A percentile compares a stretch with the other conserved stretches of the same genome.
These are phyloP conservation scores for Microdon myrmicae DNA, from an alignment of 2,888 invertebrate genomes.

Conservation along the genomic window DNA sequence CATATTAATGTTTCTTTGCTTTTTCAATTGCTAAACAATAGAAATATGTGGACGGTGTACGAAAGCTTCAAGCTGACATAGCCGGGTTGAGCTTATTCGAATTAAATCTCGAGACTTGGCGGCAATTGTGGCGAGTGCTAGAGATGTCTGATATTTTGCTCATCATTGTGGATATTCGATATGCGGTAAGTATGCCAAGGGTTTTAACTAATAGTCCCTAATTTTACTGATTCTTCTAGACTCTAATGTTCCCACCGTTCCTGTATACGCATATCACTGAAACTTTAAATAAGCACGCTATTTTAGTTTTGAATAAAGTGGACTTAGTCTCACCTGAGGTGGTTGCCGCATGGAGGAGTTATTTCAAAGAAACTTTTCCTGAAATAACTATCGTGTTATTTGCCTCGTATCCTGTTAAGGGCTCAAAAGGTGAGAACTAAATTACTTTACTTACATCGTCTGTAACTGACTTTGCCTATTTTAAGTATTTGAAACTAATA, in stretches of 20 bases:
- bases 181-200: conserved; percentile 77
- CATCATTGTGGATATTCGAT: conserved; percentile 89
- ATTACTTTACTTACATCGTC: too few species aligned
- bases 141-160: conserved; percentile 93
- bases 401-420: conserved; percentile 77
- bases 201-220: background rate
- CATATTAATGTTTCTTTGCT: conserved; percentile 53
- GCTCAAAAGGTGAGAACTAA: conserved; percentile 57
- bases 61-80: conserved; percentile 70
- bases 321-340: conserved; percentile 85
- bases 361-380: conserved; percentile 78
- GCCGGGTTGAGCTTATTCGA: conserved; percentile 85
- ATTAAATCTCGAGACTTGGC: conserved; percentile 94
- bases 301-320: conserved; percentile 91
- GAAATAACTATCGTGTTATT: conserved; percentile 82
- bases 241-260: conserved; percentile 89
- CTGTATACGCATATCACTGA: conserved; percentile 82
- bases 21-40: too few species aligned
- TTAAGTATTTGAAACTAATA: too few species aligned
- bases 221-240: conserved; percentile 65
- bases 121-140: conserved; percentile 93
- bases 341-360: conserved; percentile 88
- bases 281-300: conserved; percentile 82
- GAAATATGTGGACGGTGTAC: conserved; percentile 80
- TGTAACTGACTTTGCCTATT: too few species aligned